phyloP scores from a whole-genome alignment of 2,113 vertebrate genomes.

The Archocentrus centrarchus region DNA sequence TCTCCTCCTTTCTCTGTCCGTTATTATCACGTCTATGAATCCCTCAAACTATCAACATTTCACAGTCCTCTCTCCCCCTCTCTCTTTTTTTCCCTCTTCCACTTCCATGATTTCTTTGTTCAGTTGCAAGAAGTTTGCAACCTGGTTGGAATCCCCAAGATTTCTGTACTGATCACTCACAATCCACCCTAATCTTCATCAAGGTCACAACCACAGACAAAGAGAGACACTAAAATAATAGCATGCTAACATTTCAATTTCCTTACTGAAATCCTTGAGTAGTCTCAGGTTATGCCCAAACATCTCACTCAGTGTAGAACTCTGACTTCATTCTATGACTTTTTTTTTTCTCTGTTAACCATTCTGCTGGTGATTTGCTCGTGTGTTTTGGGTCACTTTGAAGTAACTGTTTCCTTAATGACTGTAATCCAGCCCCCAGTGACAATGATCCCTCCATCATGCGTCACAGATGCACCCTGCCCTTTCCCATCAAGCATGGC shows the following conservation, averaged over 20 bases:
- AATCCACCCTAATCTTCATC: neutral
- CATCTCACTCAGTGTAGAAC: too few relatives aligned
- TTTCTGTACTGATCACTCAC: neutral
- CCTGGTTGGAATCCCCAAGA: neutral
- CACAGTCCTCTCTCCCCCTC: neutral
- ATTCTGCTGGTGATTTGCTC: neutral
- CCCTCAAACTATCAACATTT: neutral
- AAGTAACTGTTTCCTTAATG: neutral
- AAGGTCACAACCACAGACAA: neutral
- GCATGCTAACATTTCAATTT: neutral
- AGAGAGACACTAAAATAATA: neutral
- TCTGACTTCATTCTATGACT: too few relatives aligned
- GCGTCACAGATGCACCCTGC: neutral
- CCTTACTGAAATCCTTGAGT: neutral
- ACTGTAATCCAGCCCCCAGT: neutral
- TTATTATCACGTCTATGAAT: conserved; percentile 19
- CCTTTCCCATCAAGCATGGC: neutral
- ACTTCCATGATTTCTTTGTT: neutral
- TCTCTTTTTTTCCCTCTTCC: neutral
- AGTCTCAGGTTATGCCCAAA: neutral
- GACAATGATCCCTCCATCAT: neutral
- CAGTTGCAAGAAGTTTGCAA: neutral
- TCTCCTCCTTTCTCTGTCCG: neutral
- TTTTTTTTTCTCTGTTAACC: neutral
- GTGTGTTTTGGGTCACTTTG: neutral